These are phyloP conservation scores for Eolophus roseicapilla DNA, from an alignment of 2,113 vertebrate species.

Conservation along the genomic window DNA sequence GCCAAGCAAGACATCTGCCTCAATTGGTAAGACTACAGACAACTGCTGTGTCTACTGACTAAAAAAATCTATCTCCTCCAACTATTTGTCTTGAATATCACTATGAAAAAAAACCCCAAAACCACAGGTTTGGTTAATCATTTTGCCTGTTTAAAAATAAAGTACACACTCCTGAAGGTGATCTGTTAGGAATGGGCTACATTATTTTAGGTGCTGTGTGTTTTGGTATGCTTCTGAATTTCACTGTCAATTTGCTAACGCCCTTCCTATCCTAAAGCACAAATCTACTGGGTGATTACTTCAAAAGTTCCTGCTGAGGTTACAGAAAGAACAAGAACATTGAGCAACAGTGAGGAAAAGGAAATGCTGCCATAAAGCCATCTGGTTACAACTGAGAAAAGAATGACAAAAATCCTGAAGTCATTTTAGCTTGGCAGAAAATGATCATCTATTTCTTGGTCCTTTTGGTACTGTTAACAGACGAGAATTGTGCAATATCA, in stretches of 20 bases:
- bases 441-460: neutral
- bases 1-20: neutral
- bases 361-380: neutral
- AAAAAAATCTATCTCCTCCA: neutral
- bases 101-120: neutral
- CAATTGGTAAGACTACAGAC: neutral
- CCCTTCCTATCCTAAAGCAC: neutral
- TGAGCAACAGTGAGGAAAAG: neutral
- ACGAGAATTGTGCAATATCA: neutral
- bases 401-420: slow-evolving; percentile 11
- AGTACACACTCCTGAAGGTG: neutral
- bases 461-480: neutral
- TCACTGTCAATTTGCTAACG: neutral
- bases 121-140: accelerated
- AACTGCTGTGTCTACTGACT: neutral
- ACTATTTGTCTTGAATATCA: neutral
- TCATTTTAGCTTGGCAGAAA: neutral
- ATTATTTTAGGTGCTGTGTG: neutral
- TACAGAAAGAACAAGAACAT: neutral
- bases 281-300: neutral
- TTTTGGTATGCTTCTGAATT: neutral
- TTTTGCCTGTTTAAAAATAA: neutral
- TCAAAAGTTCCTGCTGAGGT: neutral
- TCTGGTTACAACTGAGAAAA: neutral
- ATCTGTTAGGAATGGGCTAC: neutral